Percentiles rank a stretch among this genome's conserved stretches.
These are phyloP conservation scores for Chiridota heheva DNA, from an alignment of 35 echinoderm and acorn worm species.

Conservation along the genomic window DNA sequence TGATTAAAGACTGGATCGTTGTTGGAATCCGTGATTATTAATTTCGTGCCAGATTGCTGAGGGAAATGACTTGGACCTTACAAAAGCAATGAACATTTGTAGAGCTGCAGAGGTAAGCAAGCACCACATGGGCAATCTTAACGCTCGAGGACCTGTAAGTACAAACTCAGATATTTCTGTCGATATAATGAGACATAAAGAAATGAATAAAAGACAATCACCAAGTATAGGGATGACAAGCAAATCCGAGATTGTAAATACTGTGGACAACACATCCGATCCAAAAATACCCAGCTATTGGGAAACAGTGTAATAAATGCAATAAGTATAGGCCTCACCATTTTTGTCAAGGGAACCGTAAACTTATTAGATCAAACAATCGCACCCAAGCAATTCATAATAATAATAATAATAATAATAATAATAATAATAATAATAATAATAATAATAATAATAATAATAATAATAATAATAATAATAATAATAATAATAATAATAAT, in stretches of 20 bases:
- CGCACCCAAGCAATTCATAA: too few species aligned
- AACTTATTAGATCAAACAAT: too few species aligned
- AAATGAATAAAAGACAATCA: background rate
- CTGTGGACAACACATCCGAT: conserved; percentile 7
- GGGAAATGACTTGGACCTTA: background rate
- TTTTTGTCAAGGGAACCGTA: too few species aligned
- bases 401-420: conserved; percentile 4
- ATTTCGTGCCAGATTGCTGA: conserved; percentile 1
- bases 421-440: conserved; percentile 11
- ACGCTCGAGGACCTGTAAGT: background rate
- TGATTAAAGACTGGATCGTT: conserved; percentile 44
- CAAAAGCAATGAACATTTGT: conserved; percentile 16
- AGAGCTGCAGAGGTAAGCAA: background rate
- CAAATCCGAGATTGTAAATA: background rate
- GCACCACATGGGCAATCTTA: background rate
- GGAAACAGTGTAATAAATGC: background rate
- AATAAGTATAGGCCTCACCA: background rate
- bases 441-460: conserved; percentile 11
- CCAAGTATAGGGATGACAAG: background rate
- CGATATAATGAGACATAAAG: too few species aligned
- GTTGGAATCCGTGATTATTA: conserved; percentile 24
- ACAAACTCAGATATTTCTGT: background rate
- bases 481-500: conserved; percentile 8
- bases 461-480: conserved; percentile 8
- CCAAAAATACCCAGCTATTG: conserved; percentile 10